These are phyloP conservation scores for Craterocephalus amniculus DNA, from an alignment of 2,797 vertebrate genomes.

Conservation along the genomic window DNA sequence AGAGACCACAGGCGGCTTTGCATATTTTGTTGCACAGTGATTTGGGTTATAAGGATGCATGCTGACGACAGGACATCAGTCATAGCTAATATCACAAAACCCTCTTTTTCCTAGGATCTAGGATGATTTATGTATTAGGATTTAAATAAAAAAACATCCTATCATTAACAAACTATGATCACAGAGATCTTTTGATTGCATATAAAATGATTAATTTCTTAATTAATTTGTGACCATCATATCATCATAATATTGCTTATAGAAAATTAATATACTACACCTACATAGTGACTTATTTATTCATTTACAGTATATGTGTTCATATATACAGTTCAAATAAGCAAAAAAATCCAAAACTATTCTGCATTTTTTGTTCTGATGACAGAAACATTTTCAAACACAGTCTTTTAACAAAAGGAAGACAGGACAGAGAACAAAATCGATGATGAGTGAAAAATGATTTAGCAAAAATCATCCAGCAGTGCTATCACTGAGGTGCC, in stretches of 20 bases:
- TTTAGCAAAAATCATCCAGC: constrained; percentile 10
- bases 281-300: neutral
- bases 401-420: constrained; percentile 11
- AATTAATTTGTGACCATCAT: neutral
- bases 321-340: neutral
- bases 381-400: neutral
- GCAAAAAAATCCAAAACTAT: neutral
- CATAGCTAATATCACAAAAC: constrained; percentile 1
- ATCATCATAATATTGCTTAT: neutral
- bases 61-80: constrained; percentile 13
- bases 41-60: constrained; percentile 36
- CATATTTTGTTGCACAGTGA: constrained; percentile 54
- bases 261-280: neutral
- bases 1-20: constrained; percentile 71
- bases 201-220: neutral
- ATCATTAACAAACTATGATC: neutral
- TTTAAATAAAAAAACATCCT: no score
- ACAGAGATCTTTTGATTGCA: neutral
- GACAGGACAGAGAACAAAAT: constrained; percentile 37
- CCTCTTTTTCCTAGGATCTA: constrained; percentile 6
- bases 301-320: neutral
- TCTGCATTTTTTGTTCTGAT: neutral
- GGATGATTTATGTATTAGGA: neutral
- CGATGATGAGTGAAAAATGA: constrained; percentile 24
- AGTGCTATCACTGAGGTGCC: constrained; percentile 12